Conservation (phyloP, 2,797 vertebrate genomes). For the Eupleurogrammus muticus region DNA sequence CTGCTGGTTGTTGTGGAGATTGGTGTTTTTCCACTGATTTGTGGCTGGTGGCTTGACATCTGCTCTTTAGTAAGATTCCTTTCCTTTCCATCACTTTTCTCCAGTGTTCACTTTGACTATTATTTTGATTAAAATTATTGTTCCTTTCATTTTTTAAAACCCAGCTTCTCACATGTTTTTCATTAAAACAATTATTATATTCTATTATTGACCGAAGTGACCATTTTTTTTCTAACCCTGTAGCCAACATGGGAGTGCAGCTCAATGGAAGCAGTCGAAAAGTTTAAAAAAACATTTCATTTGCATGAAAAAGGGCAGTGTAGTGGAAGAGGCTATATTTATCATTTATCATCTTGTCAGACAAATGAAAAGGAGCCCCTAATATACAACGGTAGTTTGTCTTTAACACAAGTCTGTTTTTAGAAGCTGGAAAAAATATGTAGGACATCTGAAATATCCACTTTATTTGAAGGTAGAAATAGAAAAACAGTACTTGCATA, state of each 20-base stretch:
- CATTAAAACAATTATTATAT: neutral
- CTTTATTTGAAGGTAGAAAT: neutral
- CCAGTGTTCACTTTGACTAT: neutral
- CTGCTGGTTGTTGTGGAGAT: constrained; percentile 98
- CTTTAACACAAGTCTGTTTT: neutral
- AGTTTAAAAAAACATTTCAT: too few relatives aligned
- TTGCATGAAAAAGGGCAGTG: neutral
- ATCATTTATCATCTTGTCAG: neutral
- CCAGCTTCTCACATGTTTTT: neutral
- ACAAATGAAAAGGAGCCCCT: neutral
- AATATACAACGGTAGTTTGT: neutral
- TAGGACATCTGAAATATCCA: neutral
- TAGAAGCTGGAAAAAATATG: constrained; percentile 1
- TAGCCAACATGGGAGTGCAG: neutral
- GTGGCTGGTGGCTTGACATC: constrained; percentile 99
- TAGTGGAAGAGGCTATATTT: neutral
- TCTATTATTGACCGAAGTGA: neutral
- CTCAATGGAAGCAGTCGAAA: neutral
- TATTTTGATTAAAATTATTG: neutral
- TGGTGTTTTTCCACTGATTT: constrained; percentile 98
- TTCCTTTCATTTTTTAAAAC: neutral
- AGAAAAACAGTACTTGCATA: neutral
- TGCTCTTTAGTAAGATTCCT: constrained; percentile 91
- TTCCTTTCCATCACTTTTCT: neutral
- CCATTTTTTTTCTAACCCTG: neutral